A percentile compares a stretch with the other conserved stretches of the same genome.
phyloP scores from a whole-genome alignment of 2,797 vertebrate species.

The Catostomus latipinnis region DNA sequence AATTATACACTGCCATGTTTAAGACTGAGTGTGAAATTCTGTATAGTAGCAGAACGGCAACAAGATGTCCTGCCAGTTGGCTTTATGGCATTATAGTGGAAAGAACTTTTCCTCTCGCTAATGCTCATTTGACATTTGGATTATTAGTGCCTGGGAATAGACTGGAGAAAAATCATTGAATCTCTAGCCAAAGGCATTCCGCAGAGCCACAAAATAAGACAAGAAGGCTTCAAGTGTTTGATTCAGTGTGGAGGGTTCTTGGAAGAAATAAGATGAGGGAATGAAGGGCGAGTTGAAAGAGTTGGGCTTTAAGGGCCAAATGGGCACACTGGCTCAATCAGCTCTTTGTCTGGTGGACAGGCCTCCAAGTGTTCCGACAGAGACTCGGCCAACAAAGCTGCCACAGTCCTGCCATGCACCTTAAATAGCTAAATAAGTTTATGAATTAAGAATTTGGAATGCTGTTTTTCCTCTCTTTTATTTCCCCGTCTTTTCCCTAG shows the following conservation, averaged over 20 bases:
- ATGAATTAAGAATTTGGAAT: slow-evolving; percentile 75
- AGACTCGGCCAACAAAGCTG: slow-evolving; percentile 75
- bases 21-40: slow-evolving; percentile 31
- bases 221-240: slow-evolving; percentile 59
- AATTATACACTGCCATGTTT: not conserved
- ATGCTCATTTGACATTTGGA: slow-evolving; percentile 44
- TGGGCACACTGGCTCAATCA: slow-evolving; percentile 73
- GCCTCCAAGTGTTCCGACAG: slow-evolving; percentile 68
- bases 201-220: slow-evolving; percentile 56
- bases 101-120: slow-evolving; percentile 54
- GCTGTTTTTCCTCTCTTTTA: slow-evolving; percentile 63
- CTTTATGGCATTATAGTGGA: slow-evolving; percentile 36
- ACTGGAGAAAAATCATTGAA: slow-evolving; percentile 52
- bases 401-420: slow-evolving; percentile 74
- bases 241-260: slow-evolving; percentile 53
- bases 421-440: slow-evolving; percentile 73
- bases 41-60: slow-evolving; percentile 22
- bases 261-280: slow-evolving; percentile 62
- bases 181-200: slow-evolving; percentile 58
- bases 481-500: slow-evolving; percentile 41
- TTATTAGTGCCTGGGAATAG: slow-evolving; percentile 35
- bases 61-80: slow-evolving; percentile 22
- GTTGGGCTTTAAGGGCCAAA: slow-evolving; percentile 54
- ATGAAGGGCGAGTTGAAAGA: slow-evolving; percentile 74
- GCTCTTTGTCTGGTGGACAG: slow-evolving; percentile 77